Evolutionary conservation across 2,113 vertebrate genomes (phyloP).

Genomic region (Prunella himalayana): DNA sequence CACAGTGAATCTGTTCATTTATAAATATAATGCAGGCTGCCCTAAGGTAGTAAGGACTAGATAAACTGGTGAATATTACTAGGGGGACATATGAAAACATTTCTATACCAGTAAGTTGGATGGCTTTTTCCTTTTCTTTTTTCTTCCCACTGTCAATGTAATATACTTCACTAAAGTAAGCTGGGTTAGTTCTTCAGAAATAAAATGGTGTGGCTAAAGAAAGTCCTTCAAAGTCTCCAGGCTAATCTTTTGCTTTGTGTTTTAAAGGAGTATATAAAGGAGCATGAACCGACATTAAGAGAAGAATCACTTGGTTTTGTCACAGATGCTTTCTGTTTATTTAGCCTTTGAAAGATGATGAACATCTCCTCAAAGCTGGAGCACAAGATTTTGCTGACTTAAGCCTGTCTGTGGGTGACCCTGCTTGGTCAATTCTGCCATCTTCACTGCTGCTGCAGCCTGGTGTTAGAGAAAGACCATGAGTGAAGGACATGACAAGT

Average conservation of each 20-base stretch:
- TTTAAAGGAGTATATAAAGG: not conserved
- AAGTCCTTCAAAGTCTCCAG: not conserved
- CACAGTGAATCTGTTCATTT: too few relatives aligned
- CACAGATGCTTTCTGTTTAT: not conserved
- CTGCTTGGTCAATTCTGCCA: fast-evolving
- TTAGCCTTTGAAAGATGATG: not conserved
- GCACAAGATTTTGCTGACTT: not conserved
- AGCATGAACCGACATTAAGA: not conserved
- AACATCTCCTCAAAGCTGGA: not conserved
- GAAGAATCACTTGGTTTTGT: not conserved
- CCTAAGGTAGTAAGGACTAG: not conserved
- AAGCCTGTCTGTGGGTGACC: too few relatives aligned
- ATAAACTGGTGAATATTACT: not conserved
- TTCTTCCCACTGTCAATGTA: not conserved
- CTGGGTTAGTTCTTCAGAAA: not conserved
- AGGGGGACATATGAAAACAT: not conserved
- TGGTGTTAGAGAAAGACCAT: fast-evolving
- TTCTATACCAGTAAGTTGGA: not conserved
- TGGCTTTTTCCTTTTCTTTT: not conserved
- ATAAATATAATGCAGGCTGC: not conserved
- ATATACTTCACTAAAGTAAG: not conserved
- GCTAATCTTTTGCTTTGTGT: not conserved
- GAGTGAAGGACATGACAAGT: not conserved
- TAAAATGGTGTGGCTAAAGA: not conserved
- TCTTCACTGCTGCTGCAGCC: not conserved